A percentile compares a stretch with the other conserved stretches of the same genome.
phyloP scores from a whole-genome alignment of 2,113 vertebrate species.

The Notechis scutatus region DNA sequence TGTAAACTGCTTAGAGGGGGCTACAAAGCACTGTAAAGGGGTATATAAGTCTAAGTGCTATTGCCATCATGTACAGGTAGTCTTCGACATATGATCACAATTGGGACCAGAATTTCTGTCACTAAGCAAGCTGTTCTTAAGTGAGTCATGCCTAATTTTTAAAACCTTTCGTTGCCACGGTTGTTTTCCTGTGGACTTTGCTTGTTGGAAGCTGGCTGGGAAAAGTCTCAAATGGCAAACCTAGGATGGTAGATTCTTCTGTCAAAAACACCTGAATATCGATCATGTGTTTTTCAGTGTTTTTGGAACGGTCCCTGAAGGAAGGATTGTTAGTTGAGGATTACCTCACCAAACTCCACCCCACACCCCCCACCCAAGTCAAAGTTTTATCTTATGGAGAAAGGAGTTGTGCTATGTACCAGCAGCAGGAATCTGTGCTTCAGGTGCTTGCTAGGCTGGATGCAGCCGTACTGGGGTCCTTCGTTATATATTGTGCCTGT shows the following conservation, averaged over 20 bases:
- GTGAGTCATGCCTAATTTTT: neutral
- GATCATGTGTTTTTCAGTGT: neutral
- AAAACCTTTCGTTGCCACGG: neutral
- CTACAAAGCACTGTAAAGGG: too few relatives aligned
- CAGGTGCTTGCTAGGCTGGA: constrained; percentile 92
- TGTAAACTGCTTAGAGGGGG: too few relatives aligned
- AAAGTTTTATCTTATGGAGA: neutral
- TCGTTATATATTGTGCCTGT: constrained; percentile 94
- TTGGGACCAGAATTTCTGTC: neutral
- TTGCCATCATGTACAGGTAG: neutral
- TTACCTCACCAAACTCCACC: neutral
- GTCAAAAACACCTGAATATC: neutral
- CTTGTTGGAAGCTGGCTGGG: too few relatives aligned
- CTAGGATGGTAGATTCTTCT: neutral
- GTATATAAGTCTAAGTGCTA: too few relatives aligned
- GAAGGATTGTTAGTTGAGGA: neutral
- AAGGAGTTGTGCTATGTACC: constrained; percentile 65
- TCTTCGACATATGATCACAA: neutral
- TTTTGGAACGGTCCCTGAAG: neutral
- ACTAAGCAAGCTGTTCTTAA: neutral
- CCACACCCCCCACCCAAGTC: too few relatives aligned
- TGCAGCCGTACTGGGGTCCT: constrained; percentile 95
- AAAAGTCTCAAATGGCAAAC: too few relatives aligned
- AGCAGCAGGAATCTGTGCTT: constrained; percentile 94
- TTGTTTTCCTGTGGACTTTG: neutral